phyloP scores from a whole-genome alignment of 2,888 invertebrate species.

The Galerucella pusilla region DNA sequence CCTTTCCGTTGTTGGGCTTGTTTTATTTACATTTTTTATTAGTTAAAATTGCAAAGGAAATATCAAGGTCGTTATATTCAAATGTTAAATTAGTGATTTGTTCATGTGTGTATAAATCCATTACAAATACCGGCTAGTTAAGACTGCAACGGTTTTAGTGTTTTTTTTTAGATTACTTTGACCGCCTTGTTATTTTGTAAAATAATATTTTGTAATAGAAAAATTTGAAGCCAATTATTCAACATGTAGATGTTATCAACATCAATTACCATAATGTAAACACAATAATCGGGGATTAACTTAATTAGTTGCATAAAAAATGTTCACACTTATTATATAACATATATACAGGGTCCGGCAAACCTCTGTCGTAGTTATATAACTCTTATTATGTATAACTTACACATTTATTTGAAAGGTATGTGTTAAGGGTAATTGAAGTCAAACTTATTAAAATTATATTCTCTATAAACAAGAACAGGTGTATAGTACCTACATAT shows the following conservation, averaged over 20 bases:
- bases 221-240: not conserved
- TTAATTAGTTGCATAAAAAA: not conserved
- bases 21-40: slow-evolving; percentile 16
- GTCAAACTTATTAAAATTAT: no score
- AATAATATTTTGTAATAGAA: not conserved
- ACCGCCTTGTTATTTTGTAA: not conserved
- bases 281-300: not conserved
- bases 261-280: not conserved
- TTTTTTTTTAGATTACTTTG: not conserved
- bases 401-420: no score
- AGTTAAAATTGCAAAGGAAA: slow-evolving; percentile 1
- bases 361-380: no score
- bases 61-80: not conserved
- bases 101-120: slow-evolving; percentile 2
- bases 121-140: not conserved
- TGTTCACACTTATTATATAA: not conserved
- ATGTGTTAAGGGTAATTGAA: no score
- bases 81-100: not conserved
- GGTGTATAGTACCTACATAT: no score
- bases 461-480: no score
- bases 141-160: not conserved
- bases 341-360: not conserved
- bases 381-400: no score
- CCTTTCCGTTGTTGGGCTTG: not conserved
- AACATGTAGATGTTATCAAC: not conserved